Evolutionary conservation across 2,797 vertebrate genomes (phyloP).

Genomic region (Sebastes iracundus): DNA sequence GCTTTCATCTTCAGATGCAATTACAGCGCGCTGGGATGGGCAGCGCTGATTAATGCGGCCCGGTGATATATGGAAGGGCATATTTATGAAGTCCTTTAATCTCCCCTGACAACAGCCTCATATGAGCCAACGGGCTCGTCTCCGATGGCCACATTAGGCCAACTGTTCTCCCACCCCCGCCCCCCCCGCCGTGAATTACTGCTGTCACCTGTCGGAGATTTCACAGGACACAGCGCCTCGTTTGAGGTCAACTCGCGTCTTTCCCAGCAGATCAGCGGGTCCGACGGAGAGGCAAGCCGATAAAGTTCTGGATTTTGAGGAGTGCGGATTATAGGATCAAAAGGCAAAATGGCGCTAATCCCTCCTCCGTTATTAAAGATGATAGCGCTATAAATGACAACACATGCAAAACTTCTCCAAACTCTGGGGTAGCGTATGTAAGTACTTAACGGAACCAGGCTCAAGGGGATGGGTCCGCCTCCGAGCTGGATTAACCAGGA

Average conservation of each 20-base stretch:
- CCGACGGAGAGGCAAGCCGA: constrained; percentile 71
- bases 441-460: constrained; percentile 75
- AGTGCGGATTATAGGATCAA: constrained; percentile 83
- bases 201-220: constrained; percentile 76
- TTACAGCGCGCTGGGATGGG: constrained; percentile 58
- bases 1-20: constrained; percentile 72
- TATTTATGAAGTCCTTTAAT: constrained; percentile 80
- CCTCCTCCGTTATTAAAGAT: constrained; percentile 81
- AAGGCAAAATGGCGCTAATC: constrained; percentile 81
- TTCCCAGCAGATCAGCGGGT: constrained; percentile 76
- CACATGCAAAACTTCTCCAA: constrained; percentile 82
- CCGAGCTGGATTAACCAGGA: constrained; percentile 73
- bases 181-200: constrained; percentile 52
- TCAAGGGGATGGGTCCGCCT: constrained; percentile 63
- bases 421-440: constrained; percentile 69
- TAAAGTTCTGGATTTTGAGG: constrained; percentile 76
- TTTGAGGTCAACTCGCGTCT: constrained; percentile 76
- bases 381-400: constrained; percentile 84
- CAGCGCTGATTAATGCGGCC: constrained; percentile 69
- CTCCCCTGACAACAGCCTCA: constrained; percentile 71
- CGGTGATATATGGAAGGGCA: constrained; percentile 64
- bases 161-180: constrained; percentile 37
- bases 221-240: constrained; percentile 67
- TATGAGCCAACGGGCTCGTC: constrained; percentile 69
- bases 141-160: constrained; percentile 65